phyloP scores from a whole-genome alignment of 2,797 vertebrate species.

The Mormyrops attenuatus region DNA sequence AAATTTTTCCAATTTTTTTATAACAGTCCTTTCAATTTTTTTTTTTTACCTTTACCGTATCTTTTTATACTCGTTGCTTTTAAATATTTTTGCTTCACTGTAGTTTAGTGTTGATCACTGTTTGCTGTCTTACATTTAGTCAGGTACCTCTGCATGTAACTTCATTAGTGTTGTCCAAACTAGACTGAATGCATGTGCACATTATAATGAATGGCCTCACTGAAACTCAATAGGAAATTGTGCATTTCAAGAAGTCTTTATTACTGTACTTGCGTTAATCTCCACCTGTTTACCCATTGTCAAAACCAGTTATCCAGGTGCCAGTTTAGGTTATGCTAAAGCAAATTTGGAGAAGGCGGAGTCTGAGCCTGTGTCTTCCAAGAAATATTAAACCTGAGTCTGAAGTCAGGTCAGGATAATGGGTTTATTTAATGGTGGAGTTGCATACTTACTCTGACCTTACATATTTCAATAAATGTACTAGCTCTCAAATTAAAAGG shows the following conservation, averaged over 20 bases:
- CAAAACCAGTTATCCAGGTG: neutral
- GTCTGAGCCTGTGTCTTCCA: neutral
- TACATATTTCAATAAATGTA: neutral
- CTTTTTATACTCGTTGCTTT: neutral
- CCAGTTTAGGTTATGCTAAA: neutral
- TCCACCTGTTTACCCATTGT: neutral
- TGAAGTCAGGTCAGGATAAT: neutral
- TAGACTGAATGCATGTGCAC: neutral
- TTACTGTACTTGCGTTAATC: neutral
- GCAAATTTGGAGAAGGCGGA: neutral
- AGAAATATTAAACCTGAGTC: neutral
- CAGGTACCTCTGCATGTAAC: no score
- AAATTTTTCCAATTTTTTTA: neutral
- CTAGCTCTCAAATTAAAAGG: neutral
- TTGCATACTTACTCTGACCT: neutral
- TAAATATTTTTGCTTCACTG: neutral
- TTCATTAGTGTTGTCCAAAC: neutral
- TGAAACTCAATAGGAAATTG: neutral
- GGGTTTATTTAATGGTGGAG: neutral
- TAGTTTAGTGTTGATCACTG: constrained; percentile 6
- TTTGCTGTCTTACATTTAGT: neutral
- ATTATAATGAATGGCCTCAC: neutral
- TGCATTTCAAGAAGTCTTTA: neutral
- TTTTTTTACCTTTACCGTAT: neutral
- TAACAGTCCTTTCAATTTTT: neutral